These are phyloP conservation scores for Glyphotaelius pellucidus DNA, from an alignment of 2,888 invertebrate species.

Conservation along the genomic window DNA sequence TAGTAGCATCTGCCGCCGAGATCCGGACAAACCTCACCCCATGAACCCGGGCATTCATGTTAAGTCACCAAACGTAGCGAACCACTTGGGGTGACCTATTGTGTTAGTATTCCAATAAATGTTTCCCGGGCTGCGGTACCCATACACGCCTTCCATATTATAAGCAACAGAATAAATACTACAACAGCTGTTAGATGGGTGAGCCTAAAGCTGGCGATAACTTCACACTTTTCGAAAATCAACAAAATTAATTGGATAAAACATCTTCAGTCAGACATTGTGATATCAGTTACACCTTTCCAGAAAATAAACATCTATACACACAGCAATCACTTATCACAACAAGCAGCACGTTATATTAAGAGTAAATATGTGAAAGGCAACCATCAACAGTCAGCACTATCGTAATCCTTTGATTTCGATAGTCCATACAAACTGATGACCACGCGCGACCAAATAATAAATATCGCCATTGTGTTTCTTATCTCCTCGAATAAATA, in stretches of 20 bases:
- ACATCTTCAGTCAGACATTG: background rate
- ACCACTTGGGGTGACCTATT: too few species aligned
- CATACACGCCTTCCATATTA: too few species aligned
- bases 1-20: too few species aligned
- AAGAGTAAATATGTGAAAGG: background rate
- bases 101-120: too few species aligned
- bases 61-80: too few species aligned
- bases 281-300: background rate
- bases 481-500: slow-evolving; percentile 19
- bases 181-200: background rate
- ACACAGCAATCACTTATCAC: background rate
- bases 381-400: background rate
- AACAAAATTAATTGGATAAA: background rate
- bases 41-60: too few species aligned
- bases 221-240: background rate
- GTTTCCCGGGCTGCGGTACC: too few species aligned
- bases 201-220: background rate
- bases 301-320: background rate
- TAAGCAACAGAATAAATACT: background rate
- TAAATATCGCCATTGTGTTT: slow-evolving; percentile 24
- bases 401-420: background rate
- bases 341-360: background rate
- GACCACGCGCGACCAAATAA: slow-evolving; percentile 1
- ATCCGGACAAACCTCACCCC: too few species aligned
- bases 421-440: background rate